Base-by-base conservation (phyloP, 2,113 vertebrate species). In the Rhegmatorhina hoffmannsi region DNA sequence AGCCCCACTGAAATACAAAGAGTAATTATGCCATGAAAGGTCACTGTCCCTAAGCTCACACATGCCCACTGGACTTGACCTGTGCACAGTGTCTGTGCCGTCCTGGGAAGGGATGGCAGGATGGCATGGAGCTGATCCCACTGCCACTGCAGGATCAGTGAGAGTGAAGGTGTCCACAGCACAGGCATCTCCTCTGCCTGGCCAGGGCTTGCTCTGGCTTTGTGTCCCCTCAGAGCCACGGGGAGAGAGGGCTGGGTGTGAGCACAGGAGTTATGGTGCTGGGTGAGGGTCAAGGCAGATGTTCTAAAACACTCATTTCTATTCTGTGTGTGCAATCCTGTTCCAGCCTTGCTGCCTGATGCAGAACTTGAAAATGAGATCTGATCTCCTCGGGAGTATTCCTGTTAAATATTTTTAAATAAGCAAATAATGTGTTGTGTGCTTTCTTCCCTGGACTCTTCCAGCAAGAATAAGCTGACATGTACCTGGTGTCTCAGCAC, bases 381-480 rank as follows among this genome's bases (percentile, higher is more conserved):
- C 78, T 67, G 56, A 62, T 92, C 66, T 95, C 70, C 26, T 62
- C 50, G 49, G 91, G 67, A 91, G 82, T 82, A 72, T 92, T 93
- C 76, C 85, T 77, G 81, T 84, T 78, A 89, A 95, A 67, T 89
- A 56, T 91, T 96, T 84, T 84, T 13, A 67, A 87, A 60, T 40
- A 58, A 83, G 59, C 9, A 11, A 83, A 20, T 19, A 23, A 3
- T 15, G 5, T 4, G 2, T 47, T 82, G 34, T 33, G 1, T 46
- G 26, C 34, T 87, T 78, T 78, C 31, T 28, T 78, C 64, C 40
- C 69, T 50, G 73, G 52, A 23, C 19, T 8, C 82, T 53, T 84
- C 9, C 18, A 59, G 66, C 52, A 46, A 43, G 58, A 76, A 10
- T 66, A 72, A 89, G 16, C 68, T 84, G 9, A 79, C 18, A 2